Conservation (phyloP, 2,113 vertebrate genomes). For the Eulacestoma nigropectus region DNA sequence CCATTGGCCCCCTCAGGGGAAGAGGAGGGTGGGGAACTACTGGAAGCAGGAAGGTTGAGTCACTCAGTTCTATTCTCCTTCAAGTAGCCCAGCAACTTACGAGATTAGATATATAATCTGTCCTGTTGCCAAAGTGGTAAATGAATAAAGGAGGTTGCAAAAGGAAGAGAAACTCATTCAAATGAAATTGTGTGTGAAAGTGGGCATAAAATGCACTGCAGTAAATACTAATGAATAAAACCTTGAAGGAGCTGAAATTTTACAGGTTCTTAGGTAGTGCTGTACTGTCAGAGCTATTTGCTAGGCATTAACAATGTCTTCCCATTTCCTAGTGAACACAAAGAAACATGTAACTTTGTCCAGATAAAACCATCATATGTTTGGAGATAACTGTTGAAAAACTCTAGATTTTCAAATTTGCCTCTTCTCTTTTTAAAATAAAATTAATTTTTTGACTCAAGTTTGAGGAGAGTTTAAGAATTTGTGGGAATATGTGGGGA, state of each 20-base stretch:
- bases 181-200: neutral
- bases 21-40: neutral
- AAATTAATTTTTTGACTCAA: neutral
- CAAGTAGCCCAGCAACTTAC: neutral
- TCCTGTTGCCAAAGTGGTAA: neutral
- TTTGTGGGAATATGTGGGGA: neutral
- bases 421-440: neutral
- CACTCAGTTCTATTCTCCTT: neutral
- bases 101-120: neutral
- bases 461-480: neutral
- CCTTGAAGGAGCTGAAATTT: neutral
- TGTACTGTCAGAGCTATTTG: neutral
- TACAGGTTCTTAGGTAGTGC: neutral
- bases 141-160: slow-evolving; percentile 13
- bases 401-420: neutral
- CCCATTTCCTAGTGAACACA: neutral
- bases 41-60: neutral
- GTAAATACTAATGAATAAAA: neutral
- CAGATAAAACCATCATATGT: neutral
- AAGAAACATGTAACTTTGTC: neutral
- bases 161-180: neutral
- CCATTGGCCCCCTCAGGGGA: neutral
- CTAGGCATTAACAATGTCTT: neutral
- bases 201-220: neutral
- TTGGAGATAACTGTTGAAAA: neutral